Conservation (phyloP, 1,140 invertebrate species). For the Cyphomyrmex costatus region DNA sequence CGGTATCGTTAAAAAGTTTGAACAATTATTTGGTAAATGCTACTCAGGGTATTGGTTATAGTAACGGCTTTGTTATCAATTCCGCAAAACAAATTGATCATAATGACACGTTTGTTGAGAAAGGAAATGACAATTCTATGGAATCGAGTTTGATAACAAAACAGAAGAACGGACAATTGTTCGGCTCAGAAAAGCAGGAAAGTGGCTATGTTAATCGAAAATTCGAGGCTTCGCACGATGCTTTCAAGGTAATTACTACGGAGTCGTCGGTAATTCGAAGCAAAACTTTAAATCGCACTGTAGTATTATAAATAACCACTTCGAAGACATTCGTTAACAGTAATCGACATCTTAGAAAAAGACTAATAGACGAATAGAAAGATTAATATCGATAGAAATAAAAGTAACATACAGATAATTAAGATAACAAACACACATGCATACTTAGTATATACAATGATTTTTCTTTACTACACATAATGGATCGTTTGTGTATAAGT, state of each 20-base stretch:
- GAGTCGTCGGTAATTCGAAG: conserved; percentile 44
- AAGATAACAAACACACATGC: no score
- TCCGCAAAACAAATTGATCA: conserved; percentile 26
- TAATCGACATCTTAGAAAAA: conserved; percentile 23
- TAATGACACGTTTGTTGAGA: conserved; percentile 23
- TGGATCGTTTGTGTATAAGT: no score
- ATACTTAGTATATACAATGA: no score
- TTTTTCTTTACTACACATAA: no score
- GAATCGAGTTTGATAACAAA: conserved; percentile 5
- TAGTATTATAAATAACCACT: conserved; percentile 22
- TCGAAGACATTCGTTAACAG: not conserved
- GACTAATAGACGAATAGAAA: conserved; percentile 20
- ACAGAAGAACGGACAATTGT: conserved; percentile 28
- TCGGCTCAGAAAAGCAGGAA: conserved; percentile 8
- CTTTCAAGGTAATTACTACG: conserved; percentile 61
- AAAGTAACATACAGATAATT: not conserved
- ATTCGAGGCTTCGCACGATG: conserved; percentile 26
- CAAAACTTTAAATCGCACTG: conserved; percentile 47
- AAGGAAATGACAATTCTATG: conserved; percentile 9
- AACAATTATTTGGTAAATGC: not conserved
- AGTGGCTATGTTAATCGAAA: conserved; percentile 48
- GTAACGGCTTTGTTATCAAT: conserved; percentile 10
- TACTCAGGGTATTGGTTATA: not conserved
- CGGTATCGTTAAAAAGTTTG: conserved; percentile 1
- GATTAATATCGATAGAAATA: not conserved